A percentile compares a stretch with the other conserved stretches of the same genome.
These are phyloP conservation scores for Scartelaos histophorus DNA, from an alignment of 2,113 vertebrate species.

Conservation along the genomic window DNA sequence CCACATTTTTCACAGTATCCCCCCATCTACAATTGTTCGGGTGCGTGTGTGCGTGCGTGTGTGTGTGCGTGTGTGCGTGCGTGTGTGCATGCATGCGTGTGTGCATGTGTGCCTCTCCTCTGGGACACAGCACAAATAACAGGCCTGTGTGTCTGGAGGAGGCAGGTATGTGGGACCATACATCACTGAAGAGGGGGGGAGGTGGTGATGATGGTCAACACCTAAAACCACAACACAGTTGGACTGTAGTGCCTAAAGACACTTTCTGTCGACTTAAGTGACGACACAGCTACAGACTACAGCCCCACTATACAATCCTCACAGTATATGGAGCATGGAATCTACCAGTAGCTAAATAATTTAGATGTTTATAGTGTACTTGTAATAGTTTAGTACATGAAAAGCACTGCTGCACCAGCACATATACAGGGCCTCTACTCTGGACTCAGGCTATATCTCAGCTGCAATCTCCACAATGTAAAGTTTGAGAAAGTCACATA, in stretches of 20 bases:
- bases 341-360: not conserved
- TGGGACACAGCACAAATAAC: constrained; percentile 6
- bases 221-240: not conserved
- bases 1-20: too few relatives aligned
- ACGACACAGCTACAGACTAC: too few relatives aligned
- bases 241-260: too few relatives aligned
- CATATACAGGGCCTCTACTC: not conserved
- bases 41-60: not conserved
- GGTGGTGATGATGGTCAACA: not conserved
- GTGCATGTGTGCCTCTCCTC: not conserved
- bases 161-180: not conserved
- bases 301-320: not conserved
- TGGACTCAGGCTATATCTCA: not conserved
- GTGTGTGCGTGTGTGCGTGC: not conserved
- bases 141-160: constrained; percentile 3
- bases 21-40: too few relatives aligned
- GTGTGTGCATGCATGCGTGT: not conserved
- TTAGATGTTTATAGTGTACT: too few relatives aligned
- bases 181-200: not conserved
- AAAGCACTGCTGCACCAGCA: not conserved
- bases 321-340: not conserved
- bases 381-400: not conserved
- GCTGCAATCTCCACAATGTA: not conserved
- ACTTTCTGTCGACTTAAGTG: too few relatives aligned
- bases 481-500: not conserved